phyloP scores from a whole-genome alignment of 2,888 invertebrate genomes.

The Eucera pruinosa region DNA sequence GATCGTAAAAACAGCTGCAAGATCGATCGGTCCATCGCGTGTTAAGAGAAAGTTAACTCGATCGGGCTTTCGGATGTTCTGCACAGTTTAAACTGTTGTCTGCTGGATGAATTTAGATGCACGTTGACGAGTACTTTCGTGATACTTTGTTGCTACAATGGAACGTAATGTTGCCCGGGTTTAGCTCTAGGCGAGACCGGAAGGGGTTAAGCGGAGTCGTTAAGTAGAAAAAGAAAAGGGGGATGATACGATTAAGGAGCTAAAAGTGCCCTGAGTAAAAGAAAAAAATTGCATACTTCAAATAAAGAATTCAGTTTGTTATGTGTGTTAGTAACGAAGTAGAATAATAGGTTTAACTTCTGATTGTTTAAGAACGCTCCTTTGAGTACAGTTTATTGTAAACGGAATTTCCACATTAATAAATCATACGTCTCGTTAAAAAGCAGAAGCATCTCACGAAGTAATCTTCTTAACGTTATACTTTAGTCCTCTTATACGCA shows the following conservation, averaged over 20 bases:
- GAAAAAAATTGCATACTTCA: neutral
- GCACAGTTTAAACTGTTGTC: conserved; percentile 24
- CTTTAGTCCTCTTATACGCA: no score
- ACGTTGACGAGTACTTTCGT: neutral
- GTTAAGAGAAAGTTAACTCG: conserved; percentile 47
- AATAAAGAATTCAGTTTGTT: no score
- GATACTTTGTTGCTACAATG: neutral
- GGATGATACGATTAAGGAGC: neutral
- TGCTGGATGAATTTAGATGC: neutral
- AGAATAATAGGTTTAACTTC: no score
- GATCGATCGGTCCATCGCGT: conserved; percentile 63
- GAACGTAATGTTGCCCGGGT: neutral
- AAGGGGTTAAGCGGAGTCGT: neutral
- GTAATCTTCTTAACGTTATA: no score
- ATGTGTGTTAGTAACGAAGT: no score
- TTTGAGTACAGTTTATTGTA: no score
- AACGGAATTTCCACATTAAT: no score
- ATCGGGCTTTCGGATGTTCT: conserved; percentile 32
- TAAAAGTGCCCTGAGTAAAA: neutral
- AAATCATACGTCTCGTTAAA: no score
- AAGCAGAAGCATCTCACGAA: no score
- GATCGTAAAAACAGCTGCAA: conserved; percentile 64
- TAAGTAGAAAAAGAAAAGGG: neutral
- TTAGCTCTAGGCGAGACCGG: neutral
- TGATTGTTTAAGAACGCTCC: neutral